Conservation (phyloP, 2,888 invertebrate species). For the Flexamia atlantica region DNA sequence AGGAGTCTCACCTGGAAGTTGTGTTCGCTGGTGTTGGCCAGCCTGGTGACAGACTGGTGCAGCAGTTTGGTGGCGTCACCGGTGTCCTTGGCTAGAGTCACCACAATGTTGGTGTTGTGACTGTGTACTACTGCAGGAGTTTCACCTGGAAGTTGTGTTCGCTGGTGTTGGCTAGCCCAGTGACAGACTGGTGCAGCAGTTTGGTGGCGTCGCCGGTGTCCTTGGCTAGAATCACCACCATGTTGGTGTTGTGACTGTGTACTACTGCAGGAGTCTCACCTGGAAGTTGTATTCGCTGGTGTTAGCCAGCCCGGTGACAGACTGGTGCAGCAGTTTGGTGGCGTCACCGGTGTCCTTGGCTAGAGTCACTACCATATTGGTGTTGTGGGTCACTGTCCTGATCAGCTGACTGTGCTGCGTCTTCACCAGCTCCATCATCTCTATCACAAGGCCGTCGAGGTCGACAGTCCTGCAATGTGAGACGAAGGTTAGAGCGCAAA, state of each 20-base stretch:
- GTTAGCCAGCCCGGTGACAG: constrained; percentile 66
- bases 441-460: constrained; percentile 78
- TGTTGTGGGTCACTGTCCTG: constrained; percentile 71
- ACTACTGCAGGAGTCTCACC: constrained; percentile 66
- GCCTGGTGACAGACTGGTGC: neutral
- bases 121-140: neutral
- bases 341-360: constrained; percentile 72
- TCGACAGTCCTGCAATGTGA: constrained; percentile 76
- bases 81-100: neutral
- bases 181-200: constrained; percentile 3
- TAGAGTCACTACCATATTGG: constrained; percentile 70
- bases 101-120: neutral
- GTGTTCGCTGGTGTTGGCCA: neutral
- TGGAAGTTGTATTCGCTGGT: constrained; percentile 68
- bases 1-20: constrained; percentile 6
- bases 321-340: constrained; percentile 70
- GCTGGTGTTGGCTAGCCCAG: neutral
- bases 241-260: neutral
- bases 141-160: constrained; percentile 23
- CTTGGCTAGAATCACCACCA: neutral
- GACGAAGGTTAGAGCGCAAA: constrained; percentile 44
- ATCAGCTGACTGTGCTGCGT: constrained; percentile 73
- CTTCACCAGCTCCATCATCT: constrained; percentile 77
- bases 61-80: neutral
- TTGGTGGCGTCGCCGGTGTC: neutral